Evolutionary conservation across 1,140 invertebrate species (phyloP), one percentile per base, ranked within the genome.

Genomic region (Drosophila orena): DNA sequence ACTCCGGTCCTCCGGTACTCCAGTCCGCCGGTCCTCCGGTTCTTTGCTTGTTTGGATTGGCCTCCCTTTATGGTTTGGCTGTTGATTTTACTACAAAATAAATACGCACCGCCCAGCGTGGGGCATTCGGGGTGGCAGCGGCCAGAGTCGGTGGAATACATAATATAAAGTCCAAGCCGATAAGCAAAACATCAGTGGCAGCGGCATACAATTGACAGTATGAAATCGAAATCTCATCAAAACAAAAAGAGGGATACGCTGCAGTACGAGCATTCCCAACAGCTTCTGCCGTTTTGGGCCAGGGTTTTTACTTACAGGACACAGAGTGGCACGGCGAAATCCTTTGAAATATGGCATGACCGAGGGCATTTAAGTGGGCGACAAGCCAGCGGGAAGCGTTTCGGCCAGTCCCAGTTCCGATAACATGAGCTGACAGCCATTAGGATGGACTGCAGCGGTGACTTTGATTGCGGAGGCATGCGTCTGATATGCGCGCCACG

Each of bases 81-180:
- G 83, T 83, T 83, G 75, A 83, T 79, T 89, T 88, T 81, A 81
- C 78, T 81, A 85, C 60, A 70, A 81, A 85, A 78, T 59, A 81
- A 88, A 88, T 88, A 86, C 69, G 44, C 54, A 40, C 42, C 44
- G 47, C 59, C 8, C 57, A 64, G 77, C 54, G 42, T 65, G 71
- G 43, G 37, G 22, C 24, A 14, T 7, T 20, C 8, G 35, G 35
- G 12, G 47, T 46, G 44, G 22, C 47, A 37, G 22, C 38, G 34
- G 54, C 46, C 79, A 69, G 55, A 71, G 56, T 46, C 27, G 55
- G 46, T 54, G 53, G 74, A 86, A 88, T 83, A 89, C 83, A 88
- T 88, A 83, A 70, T 65, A 83, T 88, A 88, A 89, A 88, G 84
- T 89, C 71, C 79, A 89, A 72, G 66, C 79, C 88, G 84, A 88